Conservation (phyloP, 1,140 invertebrate species). For the Nautilus pompilius region DNA sequence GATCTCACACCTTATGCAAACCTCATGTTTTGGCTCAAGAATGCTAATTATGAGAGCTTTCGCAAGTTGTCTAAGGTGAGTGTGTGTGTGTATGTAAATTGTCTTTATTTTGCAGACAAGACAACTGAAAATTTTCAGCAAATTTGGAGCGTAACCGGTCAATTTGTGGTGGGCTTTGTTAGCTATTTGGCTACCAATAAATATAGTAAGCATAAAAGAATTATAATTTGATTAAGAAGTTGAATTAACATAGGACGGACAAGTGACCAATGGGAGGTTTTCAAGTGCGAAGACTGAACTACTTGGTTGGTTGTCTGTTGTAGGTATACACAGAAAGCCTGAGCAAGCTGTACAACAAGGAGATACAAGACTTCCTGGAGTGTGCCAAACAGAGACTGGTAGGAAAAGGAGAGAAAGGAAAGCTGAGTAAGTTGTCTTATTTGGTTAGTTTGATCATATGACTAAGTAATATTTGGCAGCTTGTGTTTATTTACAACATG, state of each 20-base stretch:
- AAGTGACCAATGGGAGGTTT: no score
- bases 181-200: no score
- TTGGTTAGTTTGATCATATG: slow-evolving; percentile 7
- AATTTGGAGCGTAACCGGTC: no score
- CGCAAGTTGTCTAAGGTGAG: slow-evolving; percentile 67
- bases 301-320: slow-evolving; percentile 3
- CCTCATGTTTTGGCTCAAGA: slow-evolving; percentile 86
- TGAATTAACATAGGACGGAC: no score
- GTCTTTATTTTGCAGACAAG: neutral
- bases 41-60: slow-evolving; percentile 80
- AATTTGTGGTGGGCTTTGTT: no score
- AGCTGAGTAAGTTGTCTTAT: slow-evolving; percentile 21
- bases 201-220: no score
- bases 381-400: slow-evolving; percentile 63
- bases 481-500: no score
- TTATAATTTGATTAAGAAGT: no score
- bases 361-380: slow-evolving; percentile 77
- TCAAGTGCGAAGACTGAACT: no score
- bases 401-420: slow-evolving; percentile 39
- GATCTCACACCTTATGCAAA: slow-evolving; percentile 81
- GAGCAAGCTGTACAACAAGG: slow-evolving; percentile 80
- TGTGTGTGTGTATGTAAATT: neutral
- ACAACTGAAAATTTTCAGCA: neutral
- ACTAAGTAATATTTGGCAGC: no score
- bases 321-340: slow-evolving; percentile 73